Percentiles rank a stretch among this genome's conserved stretches.
Conservation (phyloP, 1,140 invertebrate species). For the Plutomurus gul region DNA sequence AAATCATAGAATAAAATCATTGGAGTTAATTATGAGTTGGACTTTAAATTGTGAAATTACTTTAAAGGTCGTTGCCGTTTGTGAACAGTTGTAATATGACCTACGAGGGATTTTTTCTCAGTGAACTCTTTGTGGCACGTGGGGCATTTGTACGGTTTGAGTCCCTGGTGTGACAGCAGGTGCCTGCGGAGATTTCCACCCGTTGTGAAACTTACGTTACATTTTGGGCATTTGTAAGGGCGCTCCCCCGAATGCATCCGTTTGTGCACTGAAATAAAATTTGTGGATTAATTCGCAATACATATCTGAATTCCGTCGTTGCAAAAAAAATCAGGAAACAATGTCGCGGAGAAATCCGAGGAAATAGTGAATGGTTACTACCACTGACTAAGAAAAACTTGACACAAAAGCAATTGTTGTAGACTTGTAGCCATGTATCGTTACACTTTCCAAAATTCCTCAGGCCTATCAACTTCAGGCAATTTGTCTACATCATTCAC, state of each 20-base stretch:
- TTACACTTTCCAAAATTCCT: no score
- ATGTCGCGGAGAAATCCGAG: no score
- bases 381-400: no score
- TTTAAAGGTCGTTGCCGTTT: constrained; percentile 59
- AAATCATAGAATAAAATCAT: neutral
- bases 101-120: constrained; percentile 59
- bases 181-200: constrained; percentile 56
- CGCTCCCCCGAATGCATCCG: constrained; percentile 55
- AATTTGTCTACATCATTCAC: no score
- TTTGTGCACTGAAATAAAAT: constrained; percentile 56
- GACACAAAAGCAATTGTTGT: no score
- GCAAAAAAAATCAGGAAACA: no score
- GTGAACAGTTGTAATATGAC: constrained; percentile 57
- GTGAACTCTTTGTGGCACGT: constrained; percentile 55
- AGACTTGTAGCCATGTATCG: no score
- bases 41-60: constrained; percentile 53
- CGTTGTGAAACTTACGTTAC: constrained; percentile 54
- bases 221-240: constrained; percentile 54
- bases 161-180: constrained; percentile 55
- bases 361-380: no score
- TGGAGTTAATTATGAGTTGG: neutral
- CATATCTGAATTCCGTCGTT: no score
- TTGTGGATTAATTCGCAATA: neutral
- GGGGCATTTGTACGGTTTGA: constrained; percentile 56
- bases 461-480: no score